Base-by-base conservation (phyloP, 2,888 invertebrate genomes). In the Athripsodes cinereus region DNA sequence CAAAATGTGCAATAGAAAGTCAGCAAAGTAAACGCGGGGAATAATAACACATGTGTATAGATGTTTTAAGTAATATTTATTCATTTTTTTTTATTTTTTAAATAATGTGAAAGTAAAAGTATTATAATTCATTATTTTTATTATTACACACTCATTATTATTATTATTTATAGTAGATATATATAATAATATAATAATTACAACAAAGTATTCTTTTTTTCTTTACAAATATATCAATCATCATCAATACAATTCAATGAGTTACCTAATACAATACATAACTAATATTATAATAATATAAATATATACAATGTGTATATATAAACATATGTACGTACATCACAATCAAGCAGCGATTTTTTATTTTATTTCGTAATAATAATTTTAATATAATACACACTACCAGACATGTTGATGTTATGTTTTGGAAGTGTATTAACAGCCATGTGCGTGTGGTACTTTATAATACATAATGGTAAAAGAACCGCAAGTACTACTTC, bases 311-410 rank as follows among this genome's bases (percentile, higher is more conserved):
- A n/a, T n/a, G 59, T 59, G 57, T 63, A 63, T 63, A 63, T 61
- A 61, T 55, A 51, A 59, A 53, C 78, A 78, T 61, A 63, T 58
- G 71, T 72, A 74, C 70, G 71, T 40, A 40, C 40, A 72, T 69
- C 73, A 64, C 64, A 68, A n/a, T n/a, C n/a, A n/a, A 65, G 68
- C 67, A 72, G 73, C 72, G 67, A 70, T 72, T 68, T 69, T 69
- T 64, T 74, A 72, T 72, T 75, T 70, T 26, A 26, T 26, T 26
- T 26, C 26, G 10, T 26, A 26, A 26, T 26, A 26, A n/a, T n/a
- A n/a, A n/a, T n/a, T n/a, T 26, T 26, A 8, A n/a, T 40, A 40
- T 16, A 13, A 40, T 40, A 40, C n/a, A n/a, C n/a, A n/a, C 40
- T 40, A 40, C 40, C 40, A 40, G 8, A 40, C 11, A 31, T 8